Conservation (phyloP, 2,888 invertebrate species). For the Furcula furcula region DNA sequence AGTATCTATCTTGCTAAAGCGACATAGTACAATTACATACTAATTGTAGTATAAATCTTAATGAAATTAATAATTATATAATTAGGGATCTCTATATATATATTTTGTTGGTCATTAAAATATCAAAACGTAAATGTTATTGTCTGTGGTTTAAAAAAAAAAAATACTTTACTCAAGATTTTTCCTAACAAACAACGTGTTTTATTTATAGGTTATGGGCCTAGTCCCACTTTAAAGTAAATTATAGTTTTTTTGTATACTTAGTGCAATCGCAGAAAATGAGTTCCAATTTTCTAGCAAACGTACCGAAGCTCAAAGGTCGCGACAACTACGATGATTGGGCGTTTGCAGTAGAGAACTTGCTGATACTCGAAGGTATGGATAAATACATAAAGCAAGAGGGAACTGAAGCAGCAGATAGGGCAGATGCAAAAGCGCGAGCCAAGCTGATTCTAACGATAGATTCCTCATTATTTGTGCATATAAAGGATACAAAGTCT, state of each 20-base stretch:
- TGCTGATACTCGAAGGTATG: not conserved
- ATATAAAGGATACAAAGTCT: constrained; percentile 1
- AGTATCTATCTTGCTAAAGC: no score
- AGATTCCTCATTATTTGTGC: constrained; percentile 1
- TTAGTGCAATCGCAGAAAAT: constrained; percentile 30
- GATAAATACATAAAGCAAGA: no score
- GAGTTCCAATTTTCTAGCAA: not conserved
- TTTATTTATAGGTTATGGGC: not conserved
- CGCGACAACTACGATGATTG: constrained; percentile 3
- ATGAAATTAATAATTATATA: no score
- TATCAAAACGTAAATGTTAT: no score
- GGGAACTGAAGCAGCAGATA: constrained; percentile 2
- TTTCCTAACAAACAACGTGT: no score
- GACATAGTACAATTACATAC: no score
- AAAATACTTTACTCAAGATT: no score
- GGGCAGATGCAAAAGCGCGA: not conserved
- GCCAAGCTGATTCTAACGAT: constrained; percentile 4
- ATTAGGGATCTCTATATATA: no score
- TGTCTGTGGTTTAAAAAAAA: no score
- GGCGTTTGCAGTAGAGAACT: not conserved
- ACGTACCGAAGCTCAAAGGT: constrained; percentile 1
- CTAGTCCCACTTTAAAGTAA: not conserved
- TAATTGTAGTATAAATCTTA: no score
- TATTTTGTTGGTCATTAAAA: no score
- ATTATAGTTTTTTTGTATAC: constrained; percentile 24